Evolutionary conservation across 2,797 vertebrate genomes (phyloP), one percentile per base, ranked within the genome.

Genomic region (Acanthurus lineatus): DNA sequence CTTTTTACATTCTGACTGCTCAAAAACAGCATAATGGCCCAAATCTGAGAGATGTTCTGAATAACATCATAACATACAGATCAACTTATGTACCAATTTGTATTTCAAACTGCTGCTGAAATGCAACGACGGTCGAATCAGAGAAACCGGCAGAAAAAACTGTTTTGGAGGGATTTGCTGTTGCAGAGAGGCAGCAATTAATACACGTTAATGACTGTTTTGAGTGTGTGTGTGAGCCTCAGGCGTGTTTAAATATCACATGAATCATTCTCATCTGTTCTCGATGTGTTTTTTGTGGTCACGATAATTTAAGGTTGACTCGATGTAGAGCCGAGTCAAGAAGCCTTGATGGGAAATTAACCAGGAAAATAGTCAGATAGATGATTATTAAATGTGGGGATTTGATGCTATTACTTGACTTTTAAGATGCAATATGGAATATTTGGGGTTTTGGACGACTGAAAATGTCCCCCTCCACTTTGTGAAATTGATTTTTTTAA

Each of bases 151-250:
- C 51, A 74, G 52, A 76, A 48, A 63, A 45, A 65, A 73, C 53
- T 78, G 77, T 56, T 77, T 19, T 42, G 48, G 15, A n/a, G 16
- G 45, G 40, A 77, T 71, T 78, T 64, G 19, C 80, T 68, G 64
- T 28, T 69, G 56, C 66, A 58, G 17, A 62, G 28, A 74, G 35
- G 32, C 56, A 40, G 63, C 42, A 61, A 83, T 81, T 79, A 76
- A 80, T 53, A 61, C 7, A 32, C 16, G 42, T 44, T 77, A 74
- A 77, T 71, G 45, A 65, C 11, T 71, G 70, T 73, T 84, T 77
- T 66, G 2, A 40, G 73, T 61, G 57, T 9, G 64, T 9, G 64
- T 45, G 60, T 53, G 11, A 12, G 14, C 40, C 22, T 15, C 9
- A 1, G 3, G 22, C 22, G 42, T 11, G 74, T 63, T 42, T 70